Conservation (phyloP, 2,113 vertebrate species). For the Tricholaema leucomelas region DNA sequence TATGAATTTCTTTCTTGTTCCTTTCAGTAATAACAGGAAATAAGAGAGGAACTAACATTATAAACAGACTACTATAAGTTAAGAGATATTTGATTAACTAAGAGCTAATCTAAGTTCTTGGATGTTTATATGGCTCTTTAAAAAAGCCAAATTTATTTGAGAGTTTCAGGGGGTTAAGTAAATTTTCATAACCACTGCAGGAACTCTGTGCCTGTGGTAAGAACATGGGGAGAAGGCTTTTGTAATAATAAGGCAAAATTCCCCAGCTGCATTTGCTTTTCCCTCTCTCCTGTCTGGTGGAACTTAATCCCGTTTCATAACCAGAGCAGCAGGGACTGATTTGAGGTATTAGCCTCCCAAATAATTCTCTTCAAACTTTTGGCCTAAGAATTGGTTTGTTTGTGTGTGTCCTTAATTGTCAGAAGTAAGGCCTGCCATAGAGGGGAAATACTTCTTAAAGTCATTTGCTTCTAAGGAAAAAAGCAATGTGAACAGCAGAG, state of each 20-base stretch:
- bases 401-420: neutral
- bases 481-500: too few relatives aligned
- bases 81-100: neutral
- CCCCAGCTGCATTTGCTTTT: neutral
- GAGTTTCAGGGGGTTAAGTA: neutral
- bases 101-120: neutral
- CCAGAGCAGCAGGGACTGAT: neutral
- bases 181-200: neutral
- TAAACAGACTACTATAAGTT: neutral
- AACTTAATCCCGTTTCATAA: conserved; percentile 37
- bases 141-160: neutral
- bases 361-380: neutral
- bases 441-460: neutral
- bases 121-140: neutral
- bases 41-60: neutral
- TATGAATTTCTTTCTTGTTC: neutral
- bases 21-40: neutral
- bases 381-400: neutral
- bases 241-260: conserved; percentile 20
- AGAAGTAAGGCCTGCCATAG: neutral
- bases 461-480: neutral
- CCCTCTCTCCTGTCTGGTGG: neutral
- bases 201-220: neutral
- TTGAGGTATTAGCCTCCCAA: neutral
- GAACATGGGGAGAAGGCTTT: neutral